These are phyloP conservation scores for Platalea minor DNA, from an alignment of 2,797 vertebrate species.

Conservation along the genomic window DNA sequence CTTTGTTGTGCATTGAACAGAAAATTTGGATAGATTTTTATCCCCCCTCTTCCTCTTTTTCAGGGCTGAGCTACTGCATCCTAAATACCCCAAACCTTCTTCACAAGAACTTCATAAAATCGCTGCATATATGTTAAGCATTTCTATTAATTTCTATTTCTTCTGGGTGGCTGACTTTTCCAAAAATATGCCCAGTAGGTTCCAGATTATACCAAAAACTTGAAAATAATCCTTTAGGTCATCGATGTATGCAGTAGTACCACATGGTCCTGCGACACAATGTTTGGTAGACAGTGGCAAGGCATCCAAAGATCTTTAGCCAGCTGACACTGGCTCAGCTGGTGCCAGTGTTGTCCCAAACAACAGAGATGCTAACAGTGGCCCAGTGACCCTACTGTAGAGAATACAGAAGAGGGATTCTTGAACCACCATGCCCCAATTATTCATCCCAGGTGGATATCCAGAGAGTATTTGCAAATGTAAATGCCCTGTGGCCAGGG, in stretches of 20 bases:
- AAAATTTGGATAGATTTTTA: background rate
- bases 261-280: fast-evolving
- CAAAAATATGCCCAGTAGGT: too few species aligned
- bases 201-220: background rate
- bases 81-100: background rate
- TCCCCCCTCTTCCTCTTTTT: background rate
- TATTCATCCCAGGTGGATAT: background rate
- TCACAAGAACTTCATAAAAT: background rate
- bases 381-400: fast-evolving
- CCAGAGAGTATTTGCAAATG: background rate
- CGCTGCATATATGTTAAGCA: background rate
- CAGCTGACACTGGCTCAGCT: background rate
- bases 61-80: background rate
- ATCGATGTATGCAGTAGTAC: fast-evolving
- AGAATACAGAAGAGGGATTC: background rate
- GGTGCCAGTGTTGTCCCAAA: too few species aligned
- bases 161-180: background rate
- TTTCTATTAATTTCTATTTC: background rate
- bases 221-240: too few species aligned
- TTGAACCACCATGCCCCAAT: fast-evolving
- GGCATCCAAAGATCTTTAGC: background rate
- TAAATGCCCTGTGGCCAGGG: background rate
- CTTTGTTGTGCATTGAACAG: too few species aligned
- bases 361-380: too few species aligned
- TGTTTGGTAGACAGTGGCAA: too few species aligned